A percentile compares a stretch with the other conserved stretches of the same genome.
phyloP scores from a whole-genome alignment of 2,113 vertebrate genomes.

The Ploceus nigricollis region DNA sequence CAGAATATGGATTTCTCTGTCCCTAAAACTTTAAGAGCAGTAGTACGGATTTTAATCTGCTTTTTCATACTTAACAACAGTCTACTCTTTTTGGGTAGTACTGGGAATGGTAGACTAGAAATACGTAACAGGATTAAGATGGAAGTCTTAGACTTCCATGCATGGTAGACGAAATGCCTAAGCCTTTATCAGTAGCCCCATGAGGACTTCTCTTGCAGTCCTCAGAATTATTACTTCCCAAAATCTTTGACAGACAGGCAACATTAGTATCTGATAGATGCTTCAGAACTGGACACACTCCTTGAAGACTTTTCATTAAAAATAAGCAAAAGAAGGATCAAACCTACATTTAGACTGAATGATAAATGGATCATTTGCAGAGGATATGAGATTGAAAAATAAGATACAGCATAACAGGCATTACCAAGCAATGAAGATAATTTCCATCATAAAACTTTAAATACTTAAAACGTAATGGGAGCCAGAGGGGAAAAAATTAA shows the following conservation, averaged over 20 bases:
- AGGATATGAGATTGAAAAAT: not conserved
- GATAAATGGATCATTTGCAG: not conserved
- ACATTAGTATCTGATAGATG: not conserved
- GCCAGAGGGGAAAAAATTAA: not conserved
- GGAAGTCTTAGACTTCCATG: not conserved
- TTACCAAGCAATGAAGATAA: not conserved
- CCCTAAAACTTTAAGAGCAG: not conserved
- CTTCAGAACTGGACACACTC: not conserved
- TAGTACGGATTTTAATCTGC: not conserved
- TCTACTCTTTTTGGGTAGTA: not conserved
- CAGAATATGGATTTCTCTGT: not conserved
- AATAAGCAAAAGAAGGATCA: not conserved
- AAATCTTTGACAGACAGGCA: not conserved
- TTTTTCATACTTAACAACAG: not conserved
- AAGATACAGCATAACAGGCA: not conserved
- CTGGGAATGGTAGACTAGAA: not conserved
- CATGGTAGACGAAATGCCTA: not conserved
- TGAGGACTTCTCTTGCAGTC: not conserved
- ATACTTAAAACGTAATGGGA: not conserved
- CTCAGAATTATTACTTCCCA: not conserved
- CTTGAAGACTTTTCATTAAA: not conserved
- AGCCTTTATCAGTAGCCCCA: not conserved
- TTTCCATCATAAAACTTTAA: not conserved
- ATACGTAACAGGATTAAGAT: not conserved
- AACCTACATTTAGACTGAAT: not conserved